phyloP scores from a whole-genome alignment of 2,113 vertebrate species.

The Panthera tigris region DNA sequence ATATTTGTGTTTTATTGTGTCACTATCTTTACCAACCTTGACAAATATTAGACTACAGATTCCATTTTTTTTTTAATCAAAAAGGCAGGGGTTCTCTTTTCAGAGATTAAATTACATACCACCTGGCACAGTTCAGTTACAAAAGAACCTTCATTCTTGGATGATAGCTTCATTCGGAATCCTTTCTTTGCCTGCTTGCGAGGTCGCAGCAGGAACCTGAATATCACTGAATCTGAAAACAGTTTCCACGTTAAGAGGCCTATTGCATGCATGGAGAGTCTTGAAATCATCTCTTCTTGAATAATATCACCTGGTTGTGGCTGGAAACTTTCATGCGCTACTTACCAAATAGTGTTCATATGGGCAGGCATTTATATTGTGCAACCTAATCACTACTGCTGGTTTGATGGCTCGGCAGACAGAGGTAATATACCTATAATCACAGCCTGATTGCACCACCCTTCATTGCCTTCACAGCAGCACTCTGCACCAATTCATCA shows the following conservation, averaged over 20 bases:
- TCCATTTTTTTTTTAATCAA: not conserved
- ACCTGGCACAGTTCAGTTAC: not conserved
- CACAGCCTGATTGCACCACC: not conserved
- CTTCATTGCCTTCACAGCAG: not conserved
- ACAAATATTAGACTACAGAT: not conserved
- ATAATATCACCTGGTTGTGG: not conserved
- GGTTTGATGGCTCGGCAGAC: not conserved
- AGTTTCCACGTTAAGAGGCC: not conserved
- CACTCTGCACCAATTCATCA: conserved; percentile 22
- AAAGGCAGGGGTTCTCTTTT: not conserved
- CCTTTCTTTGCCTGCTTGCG: not conserved
- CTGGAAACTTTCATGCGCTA: conserved; percentile 21
- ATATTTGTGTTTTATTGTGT: not conserved
- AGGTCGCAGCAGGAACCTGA: not conserved
- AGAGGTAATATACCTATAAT: conserved; percentile 22
- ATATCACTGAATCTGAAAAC: conserved; percentile 11
- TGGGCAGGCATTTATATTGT: not conserved
- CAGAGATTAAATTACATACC: not conserved
- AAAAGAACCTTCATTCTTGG: not conserved
- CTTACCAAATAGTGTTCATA: conserved; percentile 54
- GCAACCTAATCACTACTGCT: not conserved
- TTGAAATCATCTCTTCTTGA: conserved; percentile 24
- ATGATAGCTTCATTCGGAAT: not conserved
- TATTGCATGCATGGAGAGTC: not conserved
- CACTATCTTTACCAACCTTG: not conserved